Conservation (phyloP, 2,113 vertebrate genomes). For the Sylvia atricapilla region DNA sequence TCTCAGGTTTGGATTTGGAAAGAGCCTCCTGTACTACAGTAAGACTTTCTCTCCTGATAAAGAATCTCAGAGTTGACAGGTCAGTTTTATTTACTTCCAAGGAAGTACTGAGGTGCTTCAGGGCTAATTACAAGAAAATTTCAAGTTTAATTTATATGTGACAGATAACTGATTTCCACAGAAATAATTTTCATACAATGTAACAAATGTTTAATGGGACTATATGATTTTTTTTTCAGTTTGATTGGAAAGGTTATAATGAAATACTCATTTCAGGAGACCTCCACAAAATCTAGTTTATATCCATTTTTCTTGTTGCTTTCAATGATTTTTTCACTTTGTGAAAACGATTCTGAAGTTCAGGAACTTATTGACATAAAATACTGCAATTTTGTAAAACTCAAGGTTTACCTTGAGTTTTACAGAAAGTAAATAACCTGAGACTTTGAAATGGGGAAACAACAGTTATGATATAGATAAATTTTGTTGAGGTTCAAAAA, state of each 20-base stretch:
- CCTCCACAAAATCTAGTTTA: neutral
- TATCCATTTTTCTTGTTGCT: neutral
- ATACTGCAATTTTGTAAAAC: neutral
- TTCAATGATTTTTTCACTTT: neutral
- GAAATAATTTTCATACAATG: neutral
- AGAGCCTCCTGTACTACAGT: neutral
- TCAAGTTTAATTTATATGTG: neutral
- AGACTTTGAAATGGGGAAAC: neutral
- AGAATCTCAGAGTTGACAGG: neutral
- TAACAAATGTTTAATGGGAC: neutral
- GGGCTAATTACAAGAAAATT: neutral
- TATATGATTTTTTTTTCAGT: neutral
- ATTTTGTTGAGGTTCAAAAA: neutral
- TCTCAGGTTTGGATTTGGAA: neutral
- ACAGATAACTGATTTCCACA: neutral
- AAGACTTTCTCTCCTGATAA: neutral
- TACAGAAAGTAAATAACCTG: neutral
- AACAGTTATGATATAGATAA: neutral
- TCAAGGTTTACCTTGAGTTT: neutral
- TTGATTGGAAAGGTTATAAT: neutral
- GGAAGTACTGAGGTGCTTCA: neutral
- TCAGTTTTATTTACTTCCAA: neutral
- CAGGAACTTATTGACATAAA: neutral
- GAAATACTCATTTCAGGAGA: neutral
- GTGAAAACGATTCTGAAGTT: neutral